Conservation (phyloP, 1,140 invertebrate genomes). For the Lepidurus arcticus region DNA sequence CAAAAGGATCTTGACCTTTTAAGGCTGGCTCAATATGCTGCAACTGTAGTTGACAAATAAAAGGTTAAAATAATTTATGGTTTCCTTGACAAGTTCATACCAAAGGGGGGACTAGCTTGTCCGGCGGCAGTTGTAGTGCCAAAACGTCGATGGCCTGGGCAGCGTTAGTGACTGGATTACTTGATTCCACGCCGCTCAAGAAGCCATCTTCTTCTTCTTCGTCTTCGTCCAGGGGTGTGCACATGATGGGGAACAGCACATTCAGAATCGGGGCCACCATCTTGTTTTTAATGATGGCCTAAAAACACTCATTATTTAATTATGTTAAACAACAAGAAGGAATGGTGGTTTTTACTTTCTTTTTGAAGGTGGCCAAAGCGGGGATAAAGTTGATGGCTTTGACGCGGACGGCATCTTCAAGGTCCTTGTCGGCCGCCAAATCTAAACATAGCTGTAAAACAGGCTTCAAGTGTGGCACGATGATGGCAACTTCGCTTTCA, state of each 20-base stretch:
- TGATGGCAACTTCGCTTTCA: conserved; percentile 57
- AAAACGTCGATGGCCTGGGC: conserved; percentile 69
- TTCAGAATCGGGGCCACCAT: conserved; percentile 63
- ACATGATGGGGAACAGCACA: conserved; percentile 63
- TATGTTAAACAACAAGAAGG: background rate
- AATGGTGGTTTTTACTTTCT: conserved; percentile 51
- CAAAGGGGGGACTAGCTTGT: conserved; percentile 65
- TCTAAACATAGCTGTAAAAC: conserved; percentile 62
- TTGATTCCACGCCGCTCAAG: conserved; percentile 42
- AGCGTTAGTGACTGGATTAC: conserved; percentile 58
- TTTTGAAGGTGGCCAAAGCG: conserved; percentile 59
- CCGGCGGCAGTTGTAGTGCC: conserved; percentile 67
- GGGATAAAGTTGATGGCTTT: conserved; percentile 62
- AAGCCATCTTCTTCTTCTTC: conserved; percentile 47
- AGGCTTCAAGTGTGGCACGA: conserved; percentile 59
- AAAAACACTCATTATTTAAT: conserved; percentile 37
- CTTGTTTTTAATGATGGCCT: conserved; percentile 65
- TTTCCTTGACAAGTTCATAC: conserved; percentile 42
- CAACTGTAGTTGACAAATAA: conserved; percentile 46
- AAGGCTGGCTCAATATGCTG: conserved; percentile 57
- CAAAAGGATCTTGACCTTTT: conserved; percentile 51
- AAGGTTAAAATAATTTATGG: background rate
- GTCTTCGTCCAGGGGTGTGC: conserved; percentile 50
- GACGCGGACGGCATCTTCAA: conserved; percentile 56
- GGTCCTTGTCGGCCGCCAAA: conserved; percentile 51